Evolutionary conservation across 2,113 vertebrate genomes (phyloP).

Genomic region (Chaetura pelagica): DNA sequence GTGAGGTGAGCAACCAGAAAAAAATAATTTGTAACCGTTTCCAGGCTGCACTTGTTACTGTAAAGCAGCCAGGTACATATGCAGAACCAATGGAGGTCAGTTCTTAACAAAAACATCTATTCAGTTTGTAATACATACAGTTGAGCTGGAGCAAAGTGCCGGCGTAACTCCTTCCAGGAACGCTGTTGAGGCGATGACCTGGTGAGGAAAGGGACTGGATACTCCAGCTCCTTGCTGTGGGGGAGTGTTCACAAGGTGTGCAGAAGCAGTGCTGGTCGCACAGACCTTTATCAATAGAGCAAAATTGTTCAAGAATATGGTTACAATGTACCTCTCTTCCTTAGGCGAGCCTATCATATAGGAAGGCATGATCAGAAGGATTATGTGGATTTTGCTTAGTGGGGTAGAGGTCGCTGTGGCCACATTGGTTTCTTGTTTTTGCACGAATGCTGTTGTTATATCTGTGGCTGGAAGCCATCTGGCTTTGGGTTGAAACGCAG

Average conservation of each 20-base stretch:
- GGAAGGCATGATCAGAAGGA: rapidly evolving
- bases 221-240: not conserved
- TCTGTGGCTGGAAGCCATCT: not conserved
- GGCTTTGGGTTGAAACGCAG: not conserved
- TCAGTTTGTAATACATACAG: not conserved
- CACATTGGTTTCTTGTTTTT: not conserved
- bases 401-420: constrained; percentile 8
- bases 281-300: not conserved
- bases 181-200: not conserved
- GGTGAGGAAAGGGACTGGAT: not conserved
- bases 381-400: not conserved
- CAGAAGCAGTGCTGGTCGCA: not conserved
- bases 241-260: not conserved
- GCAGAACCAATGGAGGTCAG: not conserved
- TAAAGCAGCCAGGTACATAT: not conserved
- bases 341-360: rapidly evolving
- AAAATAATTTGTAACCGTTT: not conserved
- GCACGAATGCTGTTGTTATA: not conserved
- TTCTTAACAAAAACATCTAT: not conserved
- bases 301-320: not conserved
- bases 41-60: not conserved
- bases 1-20: not conserved
- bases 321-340: not conserved
- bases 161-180: not conserved
- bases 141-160: not conserved